Conservation (phyloP, 2,888 invertebrate species). For the Schizaphis graminum region DNA sequence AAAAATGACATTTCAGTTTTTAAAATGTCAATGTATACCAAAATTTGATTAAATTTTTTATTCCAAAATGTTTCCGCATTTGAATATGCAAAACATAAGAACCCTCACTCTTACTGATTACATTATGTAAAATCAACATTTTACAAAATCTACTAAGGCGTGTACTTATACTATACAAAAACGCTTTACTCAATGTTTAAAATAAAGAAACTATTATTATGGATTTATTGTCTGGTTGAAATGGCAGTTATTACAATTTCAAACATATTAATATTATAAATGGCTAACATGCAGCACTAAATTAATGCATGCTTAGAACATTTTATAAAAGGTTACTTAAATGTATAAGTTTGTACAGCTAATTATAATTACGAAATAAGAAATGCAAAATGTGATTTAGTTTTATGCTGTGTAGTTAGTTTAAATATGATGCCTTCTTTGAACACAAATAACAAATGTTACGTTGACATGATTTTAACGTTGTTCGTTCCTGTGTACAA, state of each 20-base stretch:
- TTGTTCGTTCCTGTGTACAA: background rate
- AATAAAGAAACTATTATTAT: background rate
- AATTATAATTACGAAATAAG: background rate
- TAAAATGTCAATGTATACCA: background rate
- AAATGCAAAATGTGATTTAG: background rate
- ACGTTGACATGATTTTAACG: background rate
- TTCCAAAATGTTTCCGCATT: background rate
- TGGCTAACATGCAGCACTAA: background rate
- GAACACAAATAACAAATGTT: background rate
- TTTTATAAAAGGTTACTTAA: background rate
- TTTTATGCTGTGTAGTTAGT: background rate
- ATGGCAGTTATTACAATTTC: background rate
- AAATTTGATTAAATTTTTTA: background rate
- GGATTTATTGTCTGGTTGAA: background rate
- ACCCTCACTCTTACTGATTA: background rate
- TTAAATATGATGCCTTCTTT: background rate
- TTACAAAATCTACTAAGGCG: background rate
- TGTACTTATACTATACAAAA: background rate
- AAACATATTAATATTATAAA: slow-evolving; percentile 1
- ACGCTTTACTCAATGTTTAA: background rate
- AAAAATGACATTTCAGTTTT: background rate
- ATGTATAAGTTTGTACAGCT: background rate
- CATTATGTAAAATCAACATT: background rate
- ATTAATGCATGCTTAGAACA: background rate
- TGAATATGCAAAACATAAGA: background rate